Evolutionary conservation across 2,888 invertebrate genomes (phyloP).

Genomic region (Brenthis ino): DNA sequence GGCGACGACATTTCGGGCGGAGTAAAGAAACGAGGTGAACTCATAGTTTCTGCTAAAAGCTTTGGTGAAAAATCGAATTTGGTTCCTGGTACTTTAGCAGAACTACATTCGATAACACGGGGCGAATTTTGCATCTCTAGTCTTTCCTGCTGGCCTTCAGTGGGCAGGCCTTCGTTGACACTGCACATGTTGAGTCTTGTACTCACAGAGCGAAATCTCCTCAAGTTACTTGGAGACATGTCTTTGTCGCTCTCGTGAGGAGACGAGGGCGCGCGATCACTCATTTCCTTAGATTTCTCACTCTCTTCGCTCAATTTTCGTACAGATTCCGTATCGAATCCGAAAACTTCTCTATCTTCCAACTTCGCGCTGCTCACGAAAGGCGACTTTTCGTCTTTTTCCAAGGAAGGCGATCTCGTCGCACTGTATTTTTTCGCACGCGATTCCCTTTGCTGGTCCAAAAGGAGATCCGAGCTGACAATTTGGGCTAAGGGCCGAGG

Average conservation of each 20-base stretch:
- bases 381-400: constrained; percentile 78
- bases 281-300: constrained; percentile 47
- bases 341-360: constrained; percentile 64
- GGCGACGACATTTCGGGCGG: constrained; percentile 74
- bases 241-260: constrained; percentile 53
- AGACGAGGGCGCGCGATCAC: constrained; percentile 46
- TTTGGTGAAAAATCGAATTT: constrained; percentile 77
- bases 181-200: constrained; percentile 71
- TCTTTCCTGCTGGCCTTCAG: constrained; percentile 63
- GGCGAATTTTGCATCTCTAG: constrained; percentile 75
- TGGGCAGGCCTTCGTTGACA: constrained; percentile 56
- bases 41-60: constrained; percentile 63
- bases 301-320: constrained; percentile 52
- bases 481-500: constrained; percentile 69
- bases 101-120: constrained; percentile 65
- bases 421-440: constrained; percentile 72
- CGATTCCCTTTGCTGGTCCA: constrained; percentile 60
- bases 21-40: constrained; percentile 73
- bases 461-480: constrained; percentile 60
- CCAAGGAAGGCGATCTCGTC: constrained; percentile 76
- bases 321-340: constrained; percentile 63
- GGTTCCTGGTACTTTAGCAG: constrained; percentile 67
- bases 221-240: constrained; percentile 63
- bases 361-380: constrained; percentile 60
- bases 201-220: constrained; percentile 71